Evolutionary conservation across 1,140 invertebrate genomes (phyloP).

Genomic region (Drosophila pseudoananassae): DNA sequence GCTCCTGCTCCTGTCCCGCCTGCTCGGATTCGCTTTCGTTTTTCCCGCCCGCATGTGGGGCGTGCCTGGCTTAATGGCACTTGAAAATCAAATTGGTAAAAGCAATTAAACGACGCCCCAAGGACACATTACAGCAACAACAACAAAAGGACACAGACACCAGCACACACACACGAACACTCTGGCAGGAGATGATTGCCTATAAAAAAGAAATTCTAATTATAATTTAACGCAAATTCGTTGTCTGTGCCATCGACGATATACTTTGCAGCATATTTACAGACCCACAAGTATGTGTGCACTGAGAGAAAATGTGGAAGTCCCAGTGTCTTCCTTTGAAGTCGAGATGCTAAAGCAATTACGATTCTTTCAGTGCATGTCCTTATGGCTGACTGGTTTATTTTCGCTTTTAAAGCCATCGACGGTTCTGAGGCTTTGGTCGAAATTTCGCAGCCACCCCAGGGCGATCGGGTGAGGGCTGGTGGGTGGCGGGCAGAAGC

Average conservation of each 20-base stretch:
- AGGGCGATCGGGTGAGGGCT: background rate
- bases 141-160: constrained; percentile 29
- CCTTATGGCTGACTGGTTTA: constrained; percentile 55
- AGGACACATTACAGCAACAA: constrained; percentile 82
- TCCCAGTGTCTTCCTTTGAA: background rate
- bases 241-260: constrained; percentile 63
- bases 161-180: constrained; percentile 25
- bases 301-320: constrained; percentile 2
- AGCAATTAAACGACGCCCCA: constrained; percentile 84
- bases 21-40: constrained; percentile 58
- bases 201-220: constrained; percentile 83
- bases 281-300: constrained; percentile 11
- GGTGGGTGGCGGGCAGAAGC: background rate
- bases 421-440: constrained; percentile 37
- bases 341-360: too few species aligned
- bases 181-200: constrained; percentile 58
- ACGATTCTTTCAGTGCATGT: constrained; percentile 18
- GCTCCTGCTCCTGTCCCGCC: background rate
- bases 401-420: constrained; percentile 63
- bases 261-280: constrained; percentile 41
- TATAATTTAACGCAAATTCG: constrained; percentile 82
- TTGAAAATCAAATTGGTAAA: constrained; percentile 84
- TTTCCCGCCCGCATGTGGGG: constrained; percentile 49
- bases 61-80: constrained; percentile 81
- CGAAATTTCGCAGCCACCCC: constrained; percentile 60